These are phyloP conservation scores for Bovichtus diacanthus DNA, from an alignment of 2,797 vertebrate genomes.

Conservation along the genomic window DNA sequence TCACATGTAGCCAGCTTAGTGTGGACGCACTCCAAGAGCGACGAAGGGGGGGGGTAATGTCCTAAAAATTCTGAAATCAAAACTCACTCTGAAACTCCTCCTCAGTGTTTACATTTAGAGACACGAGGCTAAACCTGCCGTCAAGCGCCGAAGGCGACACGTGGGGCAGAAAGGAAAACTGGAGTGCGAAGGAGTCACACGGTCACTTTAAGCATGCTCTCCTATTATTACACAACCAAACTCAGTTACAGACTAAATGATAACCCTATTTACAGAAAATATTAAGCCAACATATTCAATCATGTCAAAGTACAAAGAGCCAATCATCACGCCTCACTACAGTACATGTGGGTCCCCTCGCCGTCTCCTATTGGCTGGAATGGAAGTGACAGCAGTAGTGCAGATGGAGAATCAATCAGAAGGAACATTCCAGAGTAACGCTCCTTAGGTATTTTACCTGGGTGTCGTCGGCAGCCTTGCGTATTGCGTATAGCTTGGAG, in stretches of 20 bases:
- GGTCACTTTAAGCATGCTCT: constrained; percentile 75
- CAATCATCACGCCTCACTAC: constrained; percentile 20
- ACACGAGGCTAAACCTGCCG: constrained; percentile 40
- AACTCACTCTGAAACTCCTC: constrained; percentile 2
- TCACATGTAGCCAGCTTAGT: background rate
- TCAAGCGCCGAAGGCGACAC: constrained; percentile 27
- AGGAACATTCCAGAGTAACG: constrained; percentile 33
- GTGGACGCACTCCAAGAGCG: constrained; percentile 4
- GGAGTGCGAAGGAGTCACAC: constrained; percentile 47
- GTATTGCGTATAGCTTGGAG: constrained; percentile 77
- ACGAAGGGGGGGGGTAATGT: background rate
- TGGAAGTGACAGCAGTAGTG: constrained; percentile 58
- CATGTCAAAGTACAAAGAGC: constrained; percentile 47
- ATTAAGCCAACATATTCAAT: constrained; percentile 31
- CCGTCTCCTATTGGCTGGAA: constrained; percentile 45
- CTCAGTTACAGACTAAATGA: constrained; percentile 58
- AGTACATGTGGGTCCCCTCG: constrained; percentile 30
- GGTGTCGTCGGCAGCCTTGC: constrained; percentile 48
- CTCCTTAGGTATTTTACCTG: constrained; percentile 47
- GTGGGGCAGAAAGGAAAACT: constrained; percentile 33
- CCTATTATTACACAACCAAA: constrained; percentile 63
- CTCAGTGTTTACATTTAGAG: constrained; percentile 21
- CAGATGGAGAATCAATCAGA: constrained; percentile 39
- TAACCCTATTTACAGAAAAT: constrained; percentile 66
- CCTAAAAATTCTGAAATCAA: background rate